phyloP scores from a whole-genome alignment of 2,888 invertebrate genomes.

The Torymus aiolomorphi region DNA sequence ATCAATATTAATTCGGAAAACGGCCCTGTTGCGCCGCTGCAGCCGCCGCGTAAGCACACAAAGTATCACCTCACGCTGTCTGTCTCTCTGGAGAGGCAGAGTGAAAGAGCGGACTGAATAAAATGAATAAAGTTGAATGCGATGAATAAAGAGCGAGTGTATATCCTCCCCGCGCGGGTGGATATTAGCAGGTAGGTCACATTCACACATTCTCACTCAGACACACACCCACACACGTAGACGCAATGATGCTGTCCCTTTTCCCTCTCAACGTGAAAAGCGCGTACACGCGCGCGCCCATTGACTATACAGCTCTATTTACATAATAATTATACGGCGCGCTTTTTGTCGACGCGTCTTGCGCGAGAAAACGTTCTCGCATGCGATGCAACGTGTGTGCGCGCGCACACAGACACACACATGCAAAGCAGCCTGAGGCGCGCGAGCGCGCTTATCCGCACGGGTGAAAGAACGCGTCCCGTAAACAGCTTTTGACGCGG shows the following conservation, averaged over 20 bases:
- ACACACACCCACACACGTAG: not conserved
- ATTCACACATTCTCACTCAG: conserved; percentile 28
- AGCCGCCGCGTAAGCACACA: too few relatives aligned
- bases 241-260: conserved; percentile 1
- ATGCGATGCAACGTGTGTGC: not conserved
- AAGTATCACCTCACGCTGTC: too few relatives aligned
- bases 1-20: too few relatives aligned
- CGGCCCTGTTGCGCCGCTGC: too few relatives aligned
- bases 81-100: not conserved
- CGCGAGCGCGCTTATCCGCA: not conserved
- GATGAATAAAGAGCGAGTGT: conserved; percentile 33
- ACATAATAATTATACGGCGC: conserved; percentile 64
- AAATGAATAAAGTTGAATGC: conserved; percentile 8
- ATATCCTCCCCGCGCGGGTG: not conserved
- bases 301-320: conserved; percentile 39
- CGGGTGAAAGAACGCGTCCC: not conserved
- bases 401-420: not conserved
- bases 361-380: not conserved
- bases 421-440: not conserved
- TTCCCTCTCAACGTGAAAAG: not conserved
- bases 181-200: conserved; percentile 51
- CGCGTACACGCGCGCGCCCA: not conserved
- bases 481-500: conserved; percentile 45
- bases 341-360: conserved; percentile 53
- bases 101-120: conserved; percentile 9